Base-by-base conservation (phyloP, 2,888 invertebrate genomes). In the Sinohyriopsis cumingii region DNA sequence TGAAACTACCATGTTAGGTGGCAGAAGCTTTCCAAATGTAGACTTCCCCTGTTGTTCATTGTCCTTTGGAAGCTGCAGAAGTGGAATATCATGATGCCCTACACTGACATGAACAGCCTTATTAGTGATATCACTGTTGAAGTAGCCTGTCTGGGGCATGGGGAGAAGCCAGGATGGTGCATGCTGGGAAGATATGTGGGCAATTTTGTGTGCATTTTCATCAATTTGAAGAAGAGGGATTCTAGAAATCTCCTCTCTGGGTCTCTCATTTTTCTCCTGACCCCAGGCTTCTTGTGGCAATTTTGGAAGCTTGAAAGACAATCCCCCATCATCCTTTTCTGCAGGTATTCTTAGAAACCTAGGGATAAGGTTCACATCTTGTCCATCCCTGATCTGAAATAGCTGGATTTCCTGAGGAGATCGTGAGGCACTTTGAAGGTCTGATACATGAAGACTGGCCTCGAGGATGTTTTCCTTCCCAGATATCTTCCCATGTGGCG, bases 11-110 rank as follows among this genome's bases (percentile, higher is more conserved):
- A 76, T 67, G 53, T 78, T 71, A 56, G 84, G 84, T 55, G 79
- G 77, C 28, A 82, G 77, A 57, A 84, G 73, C 61, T 82, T 77
- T 45, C 84, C 84, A 77, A 82, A 82, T 67, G 71, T 70, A 9
- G 81, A 78, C 55, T 76, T 76, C 28, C 77, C 72, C 3, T 68
- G 66, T 28, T 68, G 72, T 54, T 78, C 77, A 53, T 78, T 72
- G 28, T 75, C 77, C 18, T 73, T 74, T 19, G 74, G 68, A n/a
- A 82, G 54, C 55, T 73, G 71, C 15, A 82, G 68, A 45, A 82
- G 61, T 19, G 79, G 81, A 64, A 82, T 80, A 53, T 77, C 53
- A 15, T 62, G 67, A 28, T 59, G 69, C 55, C 63, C 64, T 24
- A 70, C 67, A 4, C 62, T 66, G 53, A 67, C 45, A 24, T 59